Conservation (phyloP, 2,888 invertebrate species). For the Hypolimnas misippus region DNA sequence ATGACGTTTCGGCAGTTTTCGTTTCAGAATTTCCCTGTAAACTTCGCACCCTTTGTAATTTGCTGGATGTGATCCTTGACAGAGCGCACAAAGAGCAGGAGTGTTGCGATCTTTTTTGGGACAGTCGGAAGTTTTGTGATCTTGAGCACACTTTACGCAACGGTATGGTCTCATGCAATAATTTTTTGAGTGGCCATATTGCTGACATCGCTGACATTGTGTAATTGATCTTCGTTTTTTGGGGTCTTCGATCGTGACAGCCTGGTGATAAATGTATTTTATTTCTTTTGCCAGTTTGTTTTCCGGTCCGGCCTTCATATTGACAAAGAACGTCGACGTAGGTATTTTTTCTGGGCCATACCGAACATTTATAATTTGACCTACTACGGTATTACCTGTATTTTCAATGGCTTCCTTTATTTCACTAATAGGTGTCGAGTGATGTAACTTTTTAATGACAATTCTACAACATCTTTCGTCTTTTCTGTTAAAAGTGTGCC, state of each 20-base stretch:
- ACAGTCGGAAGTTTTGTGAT: slow-evolving; percentile 44
- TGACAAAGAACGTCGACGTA: slow-evolving; percentile 46
- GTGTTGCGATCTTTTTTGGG: slow-evolving; percentile 36
- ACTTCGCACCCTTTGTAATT: slow-evolving; percentile 39
- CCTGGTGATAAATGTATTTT: slow-evolving; percentile 37
- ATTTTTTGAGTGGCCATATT: slow-evolving; percentile 45
- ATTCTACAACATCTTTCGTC: no score
- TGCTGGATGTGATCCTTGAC: slow-evolving; percentile 34
- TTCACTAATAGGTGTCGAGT: no score
- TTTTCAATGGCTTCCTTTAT: no score
- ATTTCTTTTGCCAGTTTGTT: slow-evolving; percentile 39
- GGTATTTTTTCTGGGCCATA: slow-evolving; percentile 42
- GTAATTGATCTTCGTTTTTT: slow-evolving; percentile 36
- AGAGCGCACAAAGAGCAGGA: slow-evolving; percentile 34
- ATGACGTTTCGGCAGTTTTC: neutral
- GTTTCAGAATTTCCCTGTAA: slow-evolving; percentile 35
- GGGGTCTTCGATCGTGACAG: slow-evolving; percentile 41
- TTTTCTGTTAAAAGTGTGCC: no score
- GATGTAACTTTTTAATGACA: no score
- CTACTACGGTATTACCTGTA: no score
- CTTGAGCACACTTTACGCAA: slow-evolving; percentile 41
- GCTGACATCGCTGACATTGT: slow-evolving; percentile 44
- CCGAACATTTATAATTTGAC: slow-evolving; percentile 6
- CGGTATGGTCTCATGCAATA: slow-evolving; percentile 43
- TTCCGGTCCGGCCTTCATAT: slow-evolving; percentile 30